Percentiles rank a stretch among this genome's conserved stretches.
phyloP scores from a whole-genome alignment of 1,140 invertebrate species.

The Caenorhabditis brenneri region DNA sequence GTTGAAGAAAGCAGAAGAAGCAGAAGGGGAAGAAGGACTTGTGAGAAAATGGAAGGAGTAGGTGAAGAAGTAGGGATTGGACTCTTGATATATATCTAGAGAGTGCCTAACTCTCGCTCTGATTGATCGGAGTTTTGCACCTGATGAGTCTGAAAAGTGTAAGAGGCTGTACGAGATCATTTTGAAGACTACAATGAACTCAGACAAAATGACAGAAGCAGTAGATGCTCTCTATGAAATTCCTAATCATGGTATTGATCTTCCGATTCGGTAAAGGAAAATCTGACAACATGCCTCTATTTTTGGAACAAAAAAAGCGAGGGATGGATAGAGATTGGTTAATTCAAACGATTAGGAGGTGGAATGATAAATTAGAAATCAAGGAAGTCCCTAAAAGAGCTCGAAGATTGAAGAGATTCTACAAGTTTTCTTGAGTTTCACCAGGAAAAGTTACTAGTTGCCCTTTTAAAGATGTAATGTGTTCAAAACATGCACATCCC shows the following conservation, averaged over 20 bases:
- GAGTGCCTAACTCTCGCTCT: not conserved
- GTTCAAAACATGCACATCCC: not conserved
- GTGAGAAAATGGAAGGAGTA: constrained; percentile 40
- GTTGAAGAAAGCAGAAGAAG: constrained; percentile 44
- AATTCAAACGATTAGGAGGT: constrained; percentile 5
- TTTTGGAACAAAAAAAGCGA: not conserved
- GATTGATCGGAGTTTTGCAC: not conserved
- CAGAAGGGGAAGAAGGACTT: constrained; percentile 33
- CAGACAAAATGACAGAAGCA: too few species aligned
- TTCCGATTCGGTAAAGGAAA: too few species aligned
- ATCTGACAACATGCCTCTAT: not conserved
- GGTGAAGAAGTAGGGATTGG: constrained; percentile 23
- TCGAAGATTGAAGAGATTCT: not conserved
- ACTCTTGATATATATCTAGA: constrained; percentile 27
- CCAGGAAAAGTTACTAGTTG: not conserved
- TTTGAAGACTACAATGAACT: not conserved
- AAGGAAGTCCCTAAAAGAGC: not conserved
- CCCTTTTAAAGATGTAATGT: not conserved
- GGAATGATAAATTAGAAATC: not conserved
- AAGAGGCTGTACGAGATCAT: not conserved
- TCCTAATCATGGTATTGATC: too few species aligned
- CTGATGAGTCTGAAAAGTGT: not conserved
- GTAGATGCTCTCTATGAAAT: not conserved
- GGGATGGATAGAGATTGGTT: not conserved
- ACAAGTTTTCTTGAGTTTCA: not conserved